Conservation (phyloP, 2,888 invertebrate genomes). For the Crepidodera aurea region DNA sequence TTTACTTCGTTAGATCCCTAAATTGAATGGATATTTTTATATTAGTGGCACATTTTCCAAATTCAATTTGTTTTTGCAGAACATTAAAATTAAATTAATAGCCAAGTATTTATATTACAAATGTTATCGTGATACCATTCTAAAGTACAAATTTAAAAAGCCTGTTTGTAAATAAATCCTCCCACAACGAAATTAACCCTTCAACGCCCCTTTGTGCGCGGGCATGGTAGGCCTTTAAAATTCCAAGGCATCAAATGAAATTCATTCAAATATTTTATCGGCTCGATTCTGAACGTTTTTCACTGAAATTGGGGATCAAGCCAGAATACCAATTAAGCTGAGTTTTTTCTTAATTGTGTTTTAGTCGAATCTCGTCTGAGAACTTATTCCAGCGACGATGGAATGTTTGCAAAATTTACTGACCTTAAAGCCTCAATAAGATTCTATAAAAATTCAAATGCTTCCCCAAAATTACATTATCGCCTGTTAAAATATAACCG, state of each 20-base stretch:
- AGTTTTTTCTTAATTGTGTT: conserved; percentile 36
- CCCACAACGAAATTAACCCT: conserved; percentile 3
- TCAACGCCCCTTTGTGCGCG: neutral
- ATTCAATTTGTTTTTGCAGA: too few relatives aligned
- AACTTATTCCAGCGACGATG: conserved; percentile 16
- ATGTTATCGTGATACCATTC: too few relatives aligned
- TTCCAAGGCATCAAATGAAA: conserved; percentile 32
- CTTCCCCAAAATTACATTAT: too few relatives aligned
- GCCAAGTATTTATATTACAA: too few relatives aligned
- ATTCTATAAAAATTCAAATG: neutral
- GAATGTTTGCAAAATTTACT: conserved; percentile 12
- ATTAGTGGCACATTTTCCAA: too few relatives aligned
- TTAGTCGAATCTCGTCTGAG: conserved; percentile 27
- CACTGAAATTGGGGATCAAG: conserved; percentile 36
- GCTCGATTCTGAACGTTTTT: conserved; percentile 32
- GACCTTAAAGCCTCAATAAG: neutral
- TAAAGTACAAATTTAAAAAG: neutral
- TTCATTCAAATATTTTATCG: conserved; percentile 40
- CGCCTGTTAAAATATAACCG: too few relatives aligned
- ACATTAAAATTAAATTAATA: too few relatives aligned
- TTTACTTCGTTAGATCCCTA: too few relatives aligned
- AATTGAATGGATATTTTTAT: too few relatives aligned
- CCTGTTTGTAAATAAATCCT: conserved; percentile 1
- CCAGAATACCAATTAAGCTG: conserved; percentile 35
- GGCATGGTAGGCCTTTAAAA: conserved; percentile 22